Percentiles rank a stretch among this genome's conserved stretches.
These are phyloP conservation scores for Xestia rhomboidea DNA, from an alignment of 2,888 invertebrate species.

Conservation along the genomic window DNA sequence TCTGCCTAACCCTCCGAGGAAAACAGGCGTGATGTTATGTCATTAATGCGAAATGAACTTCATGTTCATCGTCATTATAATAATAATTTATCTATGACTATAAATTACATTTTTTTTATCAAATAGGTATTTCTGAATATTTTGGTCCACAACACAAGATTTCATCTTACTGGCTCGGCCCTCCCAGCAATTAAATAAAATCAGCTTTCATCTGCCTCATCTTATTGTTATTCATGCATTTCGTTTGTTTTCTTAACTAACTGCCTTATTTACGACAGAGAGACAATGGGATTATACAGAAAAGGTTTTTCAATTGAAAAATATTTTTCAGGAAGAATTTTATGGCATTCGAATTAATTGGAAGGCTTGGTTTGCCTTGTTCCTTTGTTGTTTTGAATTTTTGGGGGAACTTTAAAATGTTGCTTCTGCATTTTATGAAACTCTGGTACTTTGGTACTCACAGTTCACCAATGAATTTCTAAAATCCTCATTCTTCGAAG, in stretches of 20 bases:
- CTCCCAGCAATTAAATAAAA: conserved; percentile 68
- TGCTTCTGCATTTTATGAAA: conserved; percentile 18
- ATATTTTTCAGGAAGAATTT: conserved; percentile 33
- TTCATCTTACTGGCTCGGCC: conserved; percentile 36
- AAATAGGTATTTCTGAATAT: not conserved
- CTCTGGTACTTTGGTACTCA: conserved; percentile 23
- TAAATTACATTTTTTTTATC: not conserved
- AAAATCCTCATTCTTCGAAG: not conserved
- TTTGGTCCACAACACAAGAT: conserved; percentile 39
- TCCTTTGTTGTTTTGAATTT: conserved; percentile 33
- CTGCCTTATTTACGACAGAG: conserved; percentile 73
- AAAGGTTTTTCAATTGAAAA: conserved; percentile 46
- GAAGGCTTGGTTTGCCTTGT: conserved; percentile 19
- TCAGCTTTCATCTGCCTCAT: conserved; percentile 60
- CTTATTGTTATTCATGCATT: conserved; percentile 78
- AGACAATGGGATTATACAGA: conserved; percentile 32
- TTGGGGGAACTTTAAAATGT: not conserved
- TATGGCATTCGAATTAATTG: conserved; percentile 56
- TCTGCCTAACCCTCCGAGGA: not conserved
- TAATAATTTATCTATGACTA: not conserved
- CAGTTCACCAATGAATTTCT: not conserved
- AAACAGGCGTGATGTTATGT: not conserved
- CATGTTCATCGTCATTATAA: not conserved
- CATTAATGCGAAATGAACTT: not conserved
- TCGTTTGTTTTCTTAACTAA: conserved; percentile 76